phyloP scores from a whole-genome alignment of 2,888 invertebrate genomes.

The Noctua pronuba region DNA sequence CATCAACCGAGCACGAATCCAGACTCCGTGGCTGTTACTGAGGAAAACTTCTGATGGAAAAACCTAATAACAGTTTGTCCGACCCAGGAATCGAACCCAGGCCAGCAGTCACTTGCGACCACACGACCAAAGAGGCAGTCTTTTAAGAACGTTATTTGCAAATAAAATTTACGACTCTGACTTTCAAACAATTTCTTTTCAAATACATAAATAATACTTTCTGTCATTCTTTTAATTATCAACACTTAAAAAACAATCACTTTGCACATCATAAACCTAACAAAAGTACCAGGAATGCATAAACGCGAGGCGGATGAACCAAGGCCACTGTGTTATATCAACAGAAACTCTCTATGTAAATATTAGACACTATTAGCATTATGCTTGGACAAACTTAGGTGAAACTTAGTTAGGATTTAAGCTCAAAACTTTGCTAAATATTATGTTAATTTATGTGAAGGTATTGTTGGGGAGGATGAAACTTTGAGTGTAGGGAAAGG shows the following conservation, averaged over 20 bases:
- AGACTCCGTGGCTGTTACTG: too few relatives aligned
- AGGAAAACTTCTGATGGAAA: too few relatives aligned
- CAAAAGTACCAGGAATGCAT: slow-evolving; percentile 21
- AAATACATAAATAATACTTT: neutral
- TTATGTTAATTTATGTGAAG: slow-evolving; percentile 33
- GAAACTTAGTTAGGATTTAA: slow-evolving; percentile 35
- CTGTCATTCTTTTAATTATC: neutral
- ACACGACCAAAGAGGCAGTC: neutral
- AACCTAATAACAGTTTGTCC: too few relatives aligned
- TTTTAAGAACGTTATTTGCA: neutral
- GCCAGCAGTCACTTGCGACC: neutral
- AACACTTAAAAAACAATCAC: slow-evolving; percentile 5
- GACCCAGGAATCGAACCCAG: too few relatives aligned
- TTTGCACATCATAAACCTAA: neutral
- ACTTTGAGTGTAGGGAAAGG: neutral
- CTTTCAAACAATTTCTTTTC: neutral
- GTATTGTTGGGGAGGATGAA: neutral
- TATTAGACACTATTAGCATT: slow-evolving; percentile 30
- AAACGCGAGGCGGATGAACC: neutral
- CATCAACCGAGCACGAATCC: too few relatives aligned
- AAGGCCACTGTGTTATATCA: slow-evolving; percentile 27
- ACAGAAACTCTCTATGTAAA: slow-evolving; percentile 51
- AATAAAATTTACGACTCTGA: neutral
- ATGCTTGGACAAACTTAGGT: slow-evolving; percentile 9
- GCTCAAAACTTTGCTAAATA: slow-evolving; percentile 15